Percentiles rank a stretch among this genome's conserved stretches.
Conservation (phyloP, 2,888 invertebrate genomes). For the Dugesia japonica region DNA sequence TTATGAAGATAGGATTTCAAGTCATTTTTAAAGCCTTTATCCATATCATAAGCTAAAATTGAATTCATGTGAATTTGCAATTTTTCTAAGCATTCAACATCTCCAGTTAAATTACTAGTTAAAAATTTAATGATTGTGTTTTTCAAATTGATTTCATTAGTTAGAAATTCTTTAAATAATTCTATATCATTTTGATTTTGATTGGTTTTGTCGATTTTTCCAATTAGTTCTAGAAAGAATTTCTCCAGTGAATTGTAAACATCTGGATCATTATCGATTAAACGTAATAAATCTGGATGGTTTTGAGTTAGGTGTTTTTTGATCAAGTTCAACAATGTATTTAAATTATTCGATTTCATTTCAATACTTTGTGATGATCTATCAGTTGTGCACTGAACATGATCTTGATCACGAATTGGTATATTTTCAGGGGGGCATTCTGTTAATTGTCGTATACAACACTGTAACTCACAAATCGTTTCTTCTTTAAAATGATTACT, state of each 20-base stretch:
- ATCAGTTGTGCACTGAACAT: neutral
- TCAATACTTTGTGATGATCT: neutral
- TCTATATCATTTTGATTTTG: neutral
- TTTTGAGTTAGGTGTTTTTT: neutral
- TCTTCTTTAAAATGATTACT: neutral
- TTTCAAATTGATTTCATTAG: neutral
- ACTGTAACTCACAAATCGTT: neutral
- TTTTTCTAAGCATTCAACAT: neutral
- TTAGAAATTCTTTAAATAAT: slow-evolving; percentile 1
- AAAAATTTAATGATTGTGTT: neutral
- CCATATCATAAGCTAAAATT: neutral
- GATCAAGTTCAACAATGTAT: neutral
- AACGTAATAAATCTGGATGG: neutral
- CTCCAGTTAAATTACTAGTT: neutral
- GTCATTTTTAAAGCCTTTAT: neutral
- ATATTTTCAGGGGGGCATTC: neutral
- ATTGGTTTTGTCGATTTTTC: neutral
- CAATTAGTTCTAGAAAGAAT: neutral
- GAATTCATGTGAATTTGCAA: neutral
- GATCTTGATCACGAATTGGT: neutral
- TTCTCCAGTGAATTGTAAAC: neutral
- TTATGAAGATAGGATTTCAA: neutral
- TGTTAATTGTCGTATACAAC: neutral
- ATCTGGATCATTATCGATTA: neutral
- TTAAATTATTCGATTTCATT: neutral